phyloP scores from a whole-genome alignment of 2,797 vertebrate genomes.

The Sebastiscus albofasciatus region DNA sequence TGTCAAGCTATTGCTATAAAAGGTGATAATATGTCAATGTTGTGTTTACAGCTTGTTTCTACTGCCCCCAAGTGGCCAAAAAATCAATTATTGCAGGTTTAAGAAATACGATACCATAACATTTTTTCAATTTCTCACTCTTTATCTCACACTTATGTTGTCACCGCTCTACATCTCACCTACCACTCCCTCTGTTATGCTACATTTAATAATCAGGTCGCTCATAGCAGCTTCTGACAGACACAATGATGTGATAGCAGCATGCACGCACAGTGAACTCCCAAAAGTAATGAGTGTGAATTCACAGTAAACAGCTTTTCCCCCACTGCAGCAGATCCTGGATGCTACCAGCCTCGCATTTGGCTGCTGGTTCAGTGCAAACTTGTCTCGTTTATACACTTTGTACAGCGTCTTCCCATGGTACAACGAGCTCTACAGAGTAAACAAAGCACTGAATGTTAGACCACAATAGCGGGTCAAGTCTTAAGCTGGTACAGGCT shows the following conservation, averaged over 20 bases:
- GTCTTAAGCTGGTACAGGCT: constrained; percentile 14
- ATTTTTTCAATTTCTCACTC: not conserved
- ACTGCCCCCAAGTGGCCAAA: not conserved
- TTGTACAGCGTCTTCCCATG: constrained; percentile 44
- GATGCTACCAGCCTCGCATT: constrained; percentile 46
- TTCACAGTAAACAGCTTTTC: constrained; percentile 41
- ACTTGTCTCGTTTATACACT: constrained; percentile 60
- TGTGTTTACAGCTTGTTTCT: not conserved
- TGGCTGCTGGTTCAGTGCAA: constrained; percentile 43
- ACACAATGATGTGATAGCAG: constrained; percentile 29
- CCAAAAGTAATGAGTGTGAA: constrained; percentile 52
- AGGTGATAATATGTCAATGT: not conserved
- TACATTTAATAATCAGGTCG: constrained; percentile 36
- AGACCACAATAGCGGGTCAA: constrained; percentile 37
- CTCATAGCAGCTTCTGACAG: constrained; percentile 36
- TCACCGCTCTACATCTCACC: not conserved
- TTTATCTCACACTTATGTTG: not conserved
- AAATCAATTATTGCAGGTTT: not conserved
- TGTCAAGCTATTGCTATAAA: no score
- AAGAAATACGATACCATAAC: not conserved
- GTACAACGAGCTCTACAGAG: constrained; percentile 28
- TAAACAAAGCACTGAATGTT: constrained; percentile 40
- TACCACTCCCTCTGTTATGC: not conserved
- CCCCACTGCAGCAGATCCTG: constrained; percentile 39
- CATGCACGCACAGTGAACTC: constrained; percentile 24